phyloP scores from a whole-genome alignment of 2,797 vertebrate species.

The Galagoides demidoff region DNA sequence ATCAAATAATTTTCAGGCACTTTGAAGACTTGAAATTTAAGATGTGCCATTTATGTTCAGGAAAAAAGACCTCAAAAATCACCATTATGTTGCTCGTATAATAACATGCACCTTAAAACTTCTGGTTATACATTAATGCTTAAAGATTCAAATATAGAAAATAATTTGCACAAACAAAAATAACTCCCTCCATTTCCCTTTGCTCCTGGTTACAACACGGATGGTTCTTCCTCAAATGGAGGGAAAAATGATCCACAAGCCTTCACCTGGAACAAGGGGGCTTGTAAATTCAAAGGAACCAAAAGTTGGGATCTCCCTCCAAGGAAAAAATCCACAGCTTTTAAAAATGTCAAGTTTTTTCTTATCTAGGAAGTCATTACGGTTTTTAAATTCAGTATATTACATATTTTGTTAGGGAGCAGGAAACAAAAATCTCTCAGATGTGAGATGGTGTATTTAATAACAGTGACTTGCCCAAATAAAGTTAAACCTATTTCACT shows the following conservation, averaged over 20 bases:
- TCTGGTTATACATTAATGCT: conserved; percentile 75
- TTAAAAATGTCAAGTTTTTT: conserved; percentile 80
- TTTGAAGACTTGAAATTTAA: conserved; percentile 85
- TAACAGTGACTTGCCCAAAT: conserved; percentile 80
- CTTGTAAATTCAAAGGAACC: conserved; percentile 66
- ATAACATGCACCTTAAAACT: conserved; percentile 77
- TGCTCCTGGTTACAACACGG: conserved; percentile 63
- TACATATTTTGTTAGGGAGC: conserved; percentile 74
- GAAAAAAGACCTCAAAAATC: conserved; percentile 82
- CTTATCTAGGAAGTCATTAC: conserved; percentile 81
- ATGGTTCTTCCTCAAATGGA: conserved; percentile 62
- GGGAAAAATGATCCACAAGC: conserved; percentile 62
- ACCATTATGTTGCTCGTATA: conserved; percentile 79
- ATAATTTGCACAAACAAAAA: conserved; percentile 81
- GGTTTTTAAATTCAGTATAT: conserved; percentile 80
- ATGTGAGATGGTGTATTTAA: conserved; percentile 77
- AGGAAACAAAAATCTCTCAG: conserved; percentile 80
- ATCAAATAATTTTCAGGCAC: conserved; percentile 86
- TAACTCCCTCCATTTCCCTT: conserved; percentile 76
- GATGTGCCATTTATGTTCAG: conserved; percentile 86
- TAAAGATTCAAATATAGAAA: conserved; percentile 83
- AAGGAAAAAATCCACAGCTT: conserved; percentile 81
- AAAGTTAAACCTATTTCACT: conserved; percentile 72
- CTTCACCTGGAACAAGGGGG: conserved; percentile 59
- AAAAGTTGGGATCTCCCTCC: conserved; percentile 55